Percentiles rank a stretch among this genome's conserved stretches.
Evolutionary conservation across 2,113 vertebrate genomes (phyloP).

Genomic region (Menura novaehollandiae): DNA sequence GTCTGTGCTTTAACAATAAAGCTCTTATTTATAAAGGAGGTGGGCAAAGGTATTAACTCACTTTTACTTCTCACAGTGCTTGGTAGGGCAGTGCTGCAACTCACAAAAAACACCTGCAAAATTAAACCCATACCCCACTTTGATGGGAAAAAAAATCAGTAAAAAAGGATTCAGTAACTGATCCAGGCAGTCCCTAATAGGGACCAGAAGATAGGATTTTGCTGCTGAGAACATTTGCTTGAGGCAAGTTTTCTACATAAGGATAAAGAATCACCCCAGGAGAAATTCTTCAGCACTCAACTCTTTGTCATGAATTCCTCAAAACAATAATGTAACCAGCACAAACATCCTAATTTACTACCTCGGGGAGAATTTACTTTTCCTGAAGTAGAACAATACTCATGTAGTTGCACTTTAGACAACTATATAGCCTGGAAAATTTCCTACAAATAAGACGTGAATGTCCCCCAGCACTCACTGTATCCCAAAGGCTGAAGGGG

Average conservation of each 20-base stretch:
- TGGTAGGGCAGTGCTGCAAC: not conserved
- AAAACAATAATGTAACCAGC: not conserved
- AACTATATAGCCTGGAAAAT: not conserved
- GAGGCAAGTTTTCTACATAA: not conserved
- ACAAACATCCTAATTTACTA: not conserved
- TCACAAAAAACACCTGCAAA: not conserved
- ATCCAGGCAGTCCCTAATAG: rapidly evolving
- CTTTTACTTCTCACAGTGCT: not conserved
- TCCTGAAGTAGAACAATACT: not conserved
- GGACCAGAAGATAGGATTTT: rapidly evolving
- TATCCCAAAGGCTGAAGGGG: not conserved
- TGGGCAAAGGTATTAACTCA: not conserved
- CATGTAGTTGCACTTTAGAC: rapidly evolving
- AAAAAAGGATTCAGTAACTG: too few relatives aligned
- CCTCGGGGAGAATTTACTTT: not conserved
- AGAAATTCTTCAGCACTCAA: not conserved
- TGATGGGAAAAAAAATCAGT: rapidly evolving
- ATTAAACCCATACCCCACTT: not conserved
- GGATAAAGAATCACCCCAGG: not conserved
- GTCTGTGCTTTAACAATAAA: not conserved
- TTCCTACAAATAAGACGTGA: rapidly evolving
- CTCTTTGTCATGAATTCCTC: not conserved
- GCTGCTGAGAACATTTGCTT: not conserved
- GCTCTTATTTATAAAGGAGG: not conserved
- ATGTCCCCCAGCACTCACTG: not conserved